phyloP scores from a whole-genome alignment of 2,797 vertebrate genomes.

The Phoeniculus purpureus region DNA sequence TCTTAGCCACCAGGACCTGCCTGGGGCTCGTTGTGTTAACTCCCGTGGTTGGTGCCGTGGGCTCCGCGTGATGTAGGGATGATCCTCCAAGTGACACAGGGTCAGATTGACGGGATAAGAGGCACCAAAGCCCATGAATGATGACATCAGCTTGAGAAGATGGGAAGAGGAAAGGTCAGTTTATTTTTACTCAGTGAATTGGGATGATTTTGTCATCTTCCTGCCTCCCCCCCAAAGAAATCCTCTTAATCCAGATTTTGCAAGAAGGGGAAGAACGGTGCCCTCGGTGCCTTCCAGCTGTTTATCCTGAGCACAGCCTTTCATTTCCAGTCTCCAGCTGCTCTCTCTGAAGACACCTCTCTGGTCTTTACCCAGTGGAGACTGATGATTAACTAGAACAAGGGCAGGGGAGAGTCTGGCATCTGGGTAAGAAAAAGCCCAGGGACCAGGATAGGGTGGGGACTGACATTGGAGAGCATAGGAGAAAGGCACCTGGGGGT shows the following conservation, averaged over 20 bases:
- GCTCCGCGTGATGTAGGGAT: fast-evolving
- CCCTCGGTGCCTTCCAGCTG: neutral
- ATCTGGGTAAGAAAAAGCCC: too few relatives aligned
- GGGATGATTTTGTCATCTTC: neutral
- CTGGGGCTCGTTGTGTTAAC: too few relatives aligned
- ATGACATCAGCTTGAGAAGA: fast-evolving
- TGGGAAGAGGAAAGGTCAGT: neutral
- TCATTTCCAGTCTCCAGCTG: neutral
- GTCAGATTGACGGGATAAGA: neutral
- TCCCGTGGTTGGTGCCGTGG: neutral
- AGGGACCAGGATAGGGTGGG: too few relatives aligned
- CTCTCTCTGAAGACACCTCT: neutral
- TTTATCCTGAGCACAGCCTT: neutral
- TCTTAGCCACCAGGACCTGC: too few relatives aligned
- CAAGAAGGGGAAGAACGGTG: neutral
- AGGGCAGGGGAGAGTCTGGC: too few relatives aligned
- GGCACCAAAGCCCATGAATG: fast-evolving
- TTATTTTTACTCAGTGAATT: neutral
- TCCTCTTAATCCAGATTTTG: neutral
- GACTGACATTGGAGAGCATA: too few relatives aligned
- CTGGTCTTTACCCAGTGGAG: too few relatives aligned
- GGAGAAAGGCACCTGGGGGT: too few relatives aligned
- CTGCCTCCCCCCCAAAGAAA: neutral
- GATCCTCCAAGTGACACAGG: fast-evolving
- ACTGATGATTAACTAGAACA: too few relatives aligned